Evolutionary conservation across 2,113 vertebrate genomes (phyloP).

Genomic region (Hydrochoerus hydrochaeris): DNA sequence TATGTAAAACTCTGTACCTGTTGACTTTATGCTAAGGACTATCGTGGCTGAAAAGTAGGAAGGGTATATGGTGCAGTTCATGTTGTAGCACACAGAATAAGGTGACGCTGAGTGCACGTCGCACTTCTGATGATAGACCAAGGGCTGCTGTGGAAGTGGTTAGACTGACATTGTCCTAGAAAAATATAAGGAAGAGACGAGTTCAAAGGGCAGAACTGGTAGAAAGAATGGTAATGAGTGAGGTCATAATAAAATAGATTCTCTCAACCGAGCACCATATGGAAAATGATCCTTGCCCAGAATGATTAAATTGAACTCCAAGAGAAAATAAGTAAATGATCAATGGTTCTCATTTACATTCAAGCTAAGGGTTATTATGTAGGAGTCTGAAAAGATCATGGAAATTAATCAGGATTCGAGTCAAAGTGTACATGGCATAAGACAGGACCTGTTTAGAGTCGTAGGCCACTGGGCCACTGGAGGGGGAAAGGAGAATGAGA

Average conservation of each 20-base stretch:
- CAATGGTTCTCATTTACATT: slow-evolving; percentile 39
- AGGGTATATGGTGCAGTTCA: background rate
- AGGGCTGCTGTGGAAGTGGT: background rate
- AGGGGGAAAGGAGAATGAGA: fast-evolving
- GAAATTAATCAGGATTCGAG: slow-evolving; percentile 61
- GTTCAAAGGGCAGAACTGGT: background rate
- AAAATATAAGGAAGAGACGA: background rate
- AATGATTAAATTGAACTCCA: slow-evolving; percentile 75
- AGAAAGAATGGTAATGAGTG: background rate
- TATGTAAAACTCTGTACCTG: background rate
- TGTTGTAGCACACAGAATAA: background rate
- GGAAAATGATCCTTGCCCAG: slow-evolving; percentile 58
- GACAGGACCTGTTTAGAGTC: background rate
- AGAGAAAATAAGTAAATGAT: slow-evolving; percentile 64
- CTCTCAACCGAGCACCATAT: background rate
- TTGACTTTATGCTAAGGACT: background rate
- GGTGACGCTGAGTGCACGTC: fast-evolving
- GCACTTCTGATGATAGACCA: background rate
- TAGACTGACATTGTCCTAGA: background rate
- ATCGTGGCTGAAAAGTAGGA: background rate
- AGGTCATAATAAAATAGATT: background rate
- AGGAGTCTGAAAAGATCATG: slow-evolving; percentile 56
- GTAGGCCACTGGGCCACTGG: background rate
- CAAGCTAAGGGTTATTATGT: slow-evolving; percentile 40
- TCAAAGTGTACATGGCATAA: slow-evolving; percentile 28